Evolutionary conservation across 2,113 vertebrate species (phyloP), one percentile per base, ranked within the genome.

Genomic region (Sapayoa aenigma): DNA sequence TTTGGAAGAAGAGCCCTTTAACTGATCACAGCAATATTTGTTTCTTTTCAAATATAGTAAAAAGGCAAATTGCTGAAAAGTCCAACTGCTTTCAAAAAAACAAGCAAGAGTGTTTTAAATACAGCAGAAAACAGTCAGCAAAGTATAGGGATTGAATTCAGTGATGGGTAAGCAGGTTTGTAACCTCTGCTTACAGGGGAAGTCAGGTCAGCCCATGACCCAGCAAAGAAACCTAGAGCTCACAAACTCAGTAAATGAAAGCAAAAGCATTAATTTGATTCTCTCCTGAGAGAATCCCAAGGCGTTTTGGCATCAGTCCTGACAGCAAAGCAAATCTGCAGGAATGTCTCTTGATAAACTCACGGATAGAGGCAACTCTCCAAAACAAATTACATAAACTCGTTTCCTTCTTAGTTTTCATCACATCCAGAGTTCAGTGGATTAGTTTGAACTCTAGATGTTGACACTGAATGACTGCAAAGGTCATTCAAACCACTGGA

Each of bases 221-320:
- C 58, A 87, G 76, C 63, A 85, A 66, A 86, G 50, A 94, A 86
- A 88, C 67, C 79, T 28, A 67, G 55, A 93, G 39, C 55, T 79
- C 77, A 84, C 22, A 33, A 86, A 67, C 59, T 80, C 6, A 67
- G 27, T 35, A 44, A 59, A 86, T 13, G 47, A 93, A 93, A 95
- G 90, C 53, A 63, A 69, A 83, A 78, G 33, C 66, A 95, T 94
- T 86, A 39, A 86, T 58, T 35, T 81, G 67, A 77, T 84, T 80
- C 46, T 77, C 76, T 93, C 79, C 79, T 63, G 59, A 92, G 59
- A 92, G 46, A 90, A 95, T 59, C 90, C 37, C 73, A 81, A 88
- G 68, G 72, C 41, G 65, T 84, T 92, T 6, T 72, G 91, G 39
- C 82, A 90, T 44, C 59, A 56, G 56, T 52, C 47, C 63, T 67